Percentiles rank a stretch among this genome's conserved stretches.
Evolutionary conservation across 1,140 invertebrate genomes (phyloP).

Genomic region (Aphis craccivora): DNA sequence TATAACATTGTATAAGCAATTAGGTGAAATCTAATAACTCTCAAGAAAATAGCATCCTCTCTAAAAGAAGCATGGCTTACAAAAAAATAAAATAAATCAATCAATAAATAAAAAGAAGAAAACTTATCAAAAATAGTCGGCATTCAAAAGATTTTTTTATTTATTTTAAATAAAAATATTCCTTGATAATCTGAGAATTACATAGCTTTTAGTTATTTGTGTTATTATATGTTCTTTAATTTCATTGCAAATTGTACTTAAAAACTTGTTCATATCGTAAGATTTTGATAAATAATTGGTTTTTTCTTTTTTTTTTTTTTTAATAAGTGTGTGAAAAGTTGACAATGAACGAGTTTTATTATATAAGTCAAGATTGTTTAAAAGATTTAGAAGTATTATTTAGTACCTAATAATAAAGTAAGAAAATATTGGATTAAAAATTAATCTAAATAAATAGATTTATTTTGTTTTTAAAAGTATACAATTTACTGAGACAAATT

Average conservation of each 20-base stretch:
- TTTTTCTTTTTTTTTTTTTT: not conserved
- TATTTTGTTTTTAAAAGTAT: not conserved
- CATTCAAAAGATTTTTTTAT: not conserved
- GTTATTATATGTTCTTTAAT: not conserved
- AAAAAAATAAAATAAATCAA: too few relatives aligned
- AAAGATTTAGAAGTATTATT: not conserved
- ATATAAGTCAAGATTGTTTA: not conserved
- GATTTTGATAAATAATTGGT: not conserved
- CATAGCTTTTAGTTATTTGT: not conserved
- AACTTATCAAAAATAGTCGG: not conserved
- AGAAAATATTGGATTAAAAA: not conserved
- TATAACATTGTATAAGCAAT: not conserved
- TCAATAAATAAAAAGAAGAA: not conserved
- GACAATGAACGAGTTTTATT: not conserved
- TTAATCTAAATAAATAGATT: not conserved
- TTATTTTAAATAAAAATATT: not conserved
- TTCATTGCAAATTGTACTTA: not conserved
- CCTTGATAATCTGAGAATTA: not conserved
- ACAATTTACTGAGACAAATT: not conserved
- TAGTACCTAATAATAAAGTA: not conserved
- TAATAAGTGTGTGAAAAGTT: not conserved
- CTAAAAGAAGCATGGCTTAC: not conserved
- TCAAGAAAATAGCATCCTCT: too few relatives aligned
- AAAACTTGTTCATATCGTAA: not conserved
- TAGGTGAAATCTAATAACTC: too few relatives aligned